Base-by-base conservation (phyloP, 1,140 invertebrate genomes). In the Macrostomum lignano region DNA sequence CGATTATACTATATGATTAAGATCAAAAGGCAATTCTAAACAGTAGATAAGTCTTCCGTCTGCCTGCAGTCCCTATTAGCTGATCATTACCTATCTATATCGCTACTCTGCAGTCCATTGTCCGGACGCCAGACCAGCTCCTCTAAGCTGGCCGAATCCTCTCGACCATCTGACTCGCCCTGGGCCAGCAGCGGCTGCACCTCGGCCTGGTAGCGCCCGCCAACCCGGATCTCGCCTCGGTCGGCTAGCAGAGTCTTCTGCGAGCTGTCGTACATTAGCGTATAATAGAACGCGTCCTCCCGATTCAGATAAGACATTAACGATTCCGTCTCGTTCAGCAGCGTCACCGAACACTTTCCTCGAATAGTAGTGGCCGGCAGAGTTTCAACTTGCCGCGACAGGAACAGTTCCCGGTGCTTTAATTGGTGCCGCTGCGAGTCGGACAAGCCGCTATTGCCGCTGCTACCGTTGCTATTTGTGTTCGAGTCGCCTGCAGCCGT, bases 281-380 rank as follows among this genome's bases (percentile, higher is more conserved):
- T 93, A 63, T 96, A 96, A 61, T 93, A 96, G 67, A 96, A 98
- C 51, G 76, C 74, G 60, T 96, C 84, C 67, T 94, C 84, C 66
- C 81, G 82, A 62, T 79, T 78, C 41, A 93, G 66, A 65, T 96
- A 96, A 52, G 77, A 82, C 44, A 73, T 64, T 43, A 86, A 64
- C 41, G 77, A 77, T 64, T 96, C 88, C 30, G 82, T 91, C 66
- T 94, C 86, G 62, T 93, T 94, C 51, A 94, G 70, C 36, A 96
- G 65, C 33, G 84, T 91, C 40, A 98, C 88, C 39, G 74, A 74
- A 65, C 88, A 96, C 66, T 96, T 96, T 49, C 88, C 88, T 47
- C 91, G 68, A 47, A 98, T 98, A 62, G 88, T 78, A 33, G 82
- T 96, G 31, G 86, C 86, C 24, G 86, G 81, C 49, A 96, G 66